Evolutionary conservation across 1,140 invertebrate species (phyloP), one percentile per base, ranked within the genome.

Genomic region (Drosophila subpulchrella): DNA sequence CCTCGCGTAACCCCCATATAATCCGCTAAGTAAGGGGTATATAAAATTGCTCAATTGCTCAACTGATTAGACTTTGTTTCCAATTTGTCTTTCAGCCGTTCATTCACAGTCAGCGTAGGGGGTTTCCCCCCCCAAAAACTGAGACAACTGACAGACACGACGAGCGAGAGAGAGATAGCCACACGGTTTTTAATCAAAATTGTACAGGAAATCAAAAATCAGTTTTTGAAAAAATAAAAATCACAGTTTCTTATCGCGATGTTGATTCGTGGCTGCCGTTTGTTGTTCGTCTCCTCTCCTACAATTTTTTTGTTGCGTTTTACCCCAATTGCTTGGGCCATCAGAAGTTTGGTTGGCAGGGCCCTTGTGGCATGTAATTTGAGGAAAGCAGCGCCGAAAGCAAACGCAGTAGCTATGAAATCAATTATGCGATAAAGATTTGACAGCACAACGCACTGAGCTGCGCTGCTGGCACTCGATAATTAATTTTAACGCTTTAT

Each of bases 401-500:
- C 84, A 90, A 89, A 78, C 85, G 85, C 84, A 89, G 84, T 89
- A 89, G 84, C 84, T 90, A 89, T 89, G 84, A 89, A 89, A 89
- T 89, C 84, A 89, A 89, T 89, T 89, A 89, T 88, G 80, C 84
- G 84, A 89, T 89, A 89, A 89, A 89, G 84, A 89, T 89, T 89
- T 89, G 84, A 89, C 84, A 89, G 84, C 84, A 83, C 83, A 89
- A 88, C 68, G 68, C 68, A 71, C 68, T 70, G 84, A 77, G 75
- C 83, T 70, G 70, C 68, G 82, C 78, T 88, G 83, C 66, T 53
- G 66, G 48, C 66, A 70, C 48, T 81, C 84, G 84, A 89, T 89
- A 89, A 89, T 89, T 89, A 89, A 89, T 89, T 89, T 89, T 89
- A 89, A 89, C 84, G 84, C 84, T 89, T 89, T 89, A 89, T 89